Evolutionary conservation across 2,113 vertebrate genomes (phyloP).

Genomic region (Notechis scutatus): DNA sequence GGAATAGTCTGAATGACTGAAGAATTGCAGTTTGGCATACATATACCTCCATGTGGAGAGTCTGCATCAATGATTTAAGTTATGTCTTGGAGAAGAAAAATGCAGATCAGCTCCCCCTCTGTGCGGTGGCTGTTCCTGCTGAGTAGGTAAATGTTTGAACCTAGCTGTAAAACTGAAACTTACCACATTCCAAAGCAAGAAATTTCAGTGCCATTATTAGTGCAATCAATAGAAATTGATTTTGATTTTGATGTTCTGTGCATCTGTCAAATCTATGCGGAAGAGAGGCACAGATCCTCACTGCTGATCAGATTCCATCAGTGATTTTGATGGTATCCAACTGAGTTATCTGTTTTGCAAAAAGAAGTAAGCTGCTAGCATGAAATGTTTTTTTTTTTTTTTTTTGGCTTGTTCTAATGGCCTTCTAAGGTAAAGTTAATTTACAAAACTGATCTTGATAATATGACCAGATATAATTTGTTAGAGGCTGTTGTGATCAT

Average conservation of each 20-base stretch:
- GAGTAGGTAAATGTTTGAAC: neutral
- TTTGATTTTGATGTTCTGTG: neutral
- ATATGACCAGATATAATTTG: neutral
- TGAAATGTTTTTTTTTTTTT: neutral
- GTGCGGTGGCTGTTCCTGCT: neutral
- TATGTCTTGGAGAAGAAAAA: neutral
- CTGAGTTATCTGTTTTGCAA: neutral
- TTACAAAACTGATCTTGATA: neutral
- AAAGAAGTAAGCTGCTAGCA: neutral
- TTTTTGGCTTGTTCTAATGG: constrained; percentile 31
- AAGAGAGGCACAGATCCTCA: neutral
- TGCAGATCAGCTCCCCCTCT: neutral
- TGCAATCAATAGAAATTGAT: neutral
- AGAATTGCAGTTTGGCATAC: neutral
- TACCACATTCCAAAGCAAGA: neutral
- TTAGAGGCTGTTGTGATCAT: neutral
- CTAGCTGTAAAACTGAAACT: neutral
- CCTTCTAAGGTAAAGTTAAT: constrained; percentile 4
- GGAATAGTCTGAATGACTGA: neutral
- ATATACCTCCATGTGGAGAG: neutral
- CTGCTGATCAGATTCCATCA: neutral
- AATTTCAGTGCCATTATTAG: neutral
- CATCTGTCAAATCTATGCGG: neutral
- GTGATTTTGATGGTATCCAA: neutral
- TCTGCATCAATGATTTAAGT: neutral